phyloP scores from a whole-genome alignment of 1,140 invertebrate species.

The Lithobius niger region DNA sequence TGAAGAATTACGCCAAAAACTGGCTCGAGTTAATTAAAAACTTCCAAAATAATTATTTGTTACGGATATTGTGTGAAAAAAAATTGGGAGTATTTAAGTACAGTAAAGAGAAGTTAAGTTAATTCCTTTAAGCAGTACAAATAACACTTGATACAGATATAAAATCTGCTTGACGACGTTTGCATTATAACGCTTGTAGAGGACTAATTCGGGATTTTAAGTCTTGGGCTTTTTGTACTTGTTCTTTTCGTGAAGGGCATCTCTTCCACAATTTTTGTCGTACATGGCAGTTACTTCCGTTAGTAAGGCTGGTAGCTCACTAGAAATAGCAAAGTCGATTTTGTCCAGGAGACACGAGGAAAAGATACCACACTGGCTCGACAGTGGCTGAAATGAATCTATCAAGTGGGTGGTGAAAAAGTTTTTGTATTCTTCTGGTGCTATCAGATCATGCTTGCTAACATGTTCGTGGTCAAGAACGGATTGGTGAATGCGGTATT shows the following conservation, averaged over 20 bases:
- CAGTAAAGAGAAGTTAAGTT: no score
- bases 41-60: no score
- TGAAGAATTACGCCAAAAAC: no score
- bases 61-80: no score
- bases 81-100: no score
- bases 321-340: conserved; percentile 77
- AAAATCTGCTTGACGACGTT: no score
- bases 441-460: conserved; percentile 81
- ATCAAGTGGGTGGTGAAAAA: conserved; percentile 79
- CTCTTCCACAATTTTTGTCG: no score
- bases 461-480: conserved; percentile 80
- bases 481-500: conserved; percentile 87
- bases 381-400: conserved; percentile 75
- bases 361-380: conserved; percentile 84
- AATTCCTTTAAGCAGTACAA: no score
- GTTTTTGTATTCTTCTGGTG: conserved; percentile 78
- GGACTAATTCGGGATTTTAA: no score
- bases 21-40: no score
- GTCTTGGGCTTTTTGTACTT: conserved; percentile 1
- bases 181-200: no score
- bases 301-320: conserved; percentile 56
- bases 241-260: neutral
- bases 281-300: neutral
- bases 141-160: no score
- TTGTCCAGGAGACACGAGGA: conserved; percentile 85